These are phyloP conservation scores for Cheirogaleus medius DNA, from an alignment of 2,113 vertebrate species.

Conservation along the genomic window DNA sequence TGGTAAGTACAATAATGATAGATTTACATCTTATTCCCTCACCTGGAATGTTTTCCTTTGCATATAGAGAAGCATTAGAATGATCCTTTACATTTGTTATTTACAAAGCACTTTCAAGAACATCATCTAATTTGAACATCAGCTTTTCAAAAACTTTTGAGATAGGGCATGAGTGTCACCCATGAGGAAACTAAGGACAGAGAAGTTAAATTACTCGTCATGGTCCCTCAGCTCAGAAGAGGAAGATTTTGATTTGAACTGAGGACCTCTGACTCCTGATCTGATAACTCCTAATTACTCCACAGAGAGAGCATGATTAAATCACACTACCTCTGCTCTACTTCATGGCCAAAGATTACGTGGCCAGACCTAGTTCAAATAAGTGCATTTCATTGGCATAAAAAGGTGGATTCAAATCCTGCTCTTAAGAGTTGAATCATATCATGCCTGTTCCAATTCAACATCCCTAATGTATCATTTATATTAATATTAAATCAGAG, in stretches of 20 bases:
- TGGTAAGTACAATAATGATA: slow-evolving; percentile 85
- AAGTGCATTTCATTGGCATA: not conserved
- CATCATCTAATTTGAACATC: not conserved
- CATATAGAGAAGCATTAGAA: not conserved
- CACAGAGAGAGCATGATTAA: not conserved
- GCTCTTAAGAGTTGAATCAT: not conserved
- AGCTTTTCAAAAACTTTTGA: slow-evolving; percentile 20
- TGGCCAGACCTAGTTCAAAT: not conserved
- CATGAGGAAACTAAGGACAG: not conserved
- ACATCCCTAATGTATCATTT: not conserved
- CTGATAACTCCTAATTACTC: not conserved
- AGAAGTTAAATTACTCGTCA: not conserved
- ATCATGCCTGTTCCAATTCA: not conserved
- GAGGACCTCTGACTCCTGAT: not conserved
- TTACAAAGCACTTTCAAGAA: not conserved
- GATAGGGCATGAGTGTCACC: not conserved
- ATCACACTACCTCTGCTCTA: not conserved
- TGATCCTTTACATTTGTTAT: not conserved
- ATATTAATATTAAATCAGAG: not conserved
- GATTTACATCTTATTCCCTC: not conserved
- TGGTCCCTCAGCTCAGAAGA: not conserved
- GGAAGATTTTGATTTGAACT: not conserved
- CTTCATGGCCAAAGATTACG: not conserved
- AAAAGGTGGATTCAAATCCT: not conserved
- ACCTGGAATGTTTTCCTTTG: not conserved